phyloP scores from a whole-genome alignment of 2,888 invertebrate species.

The Dolomedes plantarius region DNA sequence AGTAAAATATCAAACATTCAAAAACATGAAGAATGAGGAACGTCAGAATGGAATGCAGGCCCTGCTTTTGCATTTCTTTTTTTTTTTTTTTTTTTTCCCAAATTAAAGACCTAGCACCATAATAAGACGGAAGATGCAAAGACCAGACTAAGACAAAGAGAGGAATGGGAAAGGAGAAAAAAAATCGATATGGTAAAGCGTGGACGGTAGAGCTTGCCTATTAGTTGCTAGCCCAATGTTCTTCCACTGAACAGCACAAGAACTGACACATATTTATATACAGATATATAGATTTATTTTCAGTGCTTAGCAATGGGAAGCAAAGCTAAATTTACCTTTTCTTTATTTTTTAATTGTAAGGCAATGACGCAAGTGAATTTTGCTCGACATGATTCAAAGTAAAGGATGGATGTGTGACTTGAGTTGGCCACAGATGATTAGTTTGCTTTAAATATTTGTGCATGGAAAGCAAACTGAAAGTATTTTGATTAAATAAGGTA shows the following conservation, averaged over 20 bases:
- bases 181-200: slow-evolving; percentile 50
- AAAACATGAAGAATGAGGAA: slow-evolving; percentile 19
- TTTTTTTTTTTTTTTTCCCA: too few relatives aligned
- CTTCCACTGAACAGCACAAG: slow-evolving; percentile 28
- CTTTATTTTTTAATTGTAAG: slow-evolving; percentile 17
- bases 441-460: slow-evolving; percentile 52
- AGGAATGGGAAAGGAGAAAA: neutral
- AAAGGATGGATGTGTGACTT: slow-evolving; percentile 51
- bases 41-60: slow-evolving; percentile 32
- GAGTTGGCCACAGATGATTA: slow-evolving; percentile 8
- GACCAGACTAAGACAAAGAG: neutral
- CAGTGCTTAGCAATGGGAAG: slow-evolving; percentile 23
- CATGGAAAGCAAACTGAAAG: slow-evolving; percentile 48
- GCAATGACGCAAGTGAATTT: slow-evolving; percentile 35
- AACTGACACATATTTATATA: slow-evolving; percentile 34
- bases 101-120: slow-evolving; percentile 47
- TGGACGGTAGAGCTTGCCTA: slow-evolving; percentile 68
- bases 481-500: slow-evolving; percentile 68
- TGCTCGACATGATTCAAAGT: slow-evolving; percentile 24
- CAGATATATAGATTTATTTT: slow-evolving; percentile 18
- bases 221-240: slow-evolving; percentile 25
- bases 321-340: slow-evolving; percentile 9
- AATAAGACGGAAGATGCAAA: slow-evolving; percentile 20
- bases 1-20: neutral
- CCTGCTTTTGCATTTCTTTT: slow-evolving; percentile 1